Evolutionary conservation across 1,140 invertebrate species (phyloP).

Genomic region (Rhyzopertha dominica): DNA sequence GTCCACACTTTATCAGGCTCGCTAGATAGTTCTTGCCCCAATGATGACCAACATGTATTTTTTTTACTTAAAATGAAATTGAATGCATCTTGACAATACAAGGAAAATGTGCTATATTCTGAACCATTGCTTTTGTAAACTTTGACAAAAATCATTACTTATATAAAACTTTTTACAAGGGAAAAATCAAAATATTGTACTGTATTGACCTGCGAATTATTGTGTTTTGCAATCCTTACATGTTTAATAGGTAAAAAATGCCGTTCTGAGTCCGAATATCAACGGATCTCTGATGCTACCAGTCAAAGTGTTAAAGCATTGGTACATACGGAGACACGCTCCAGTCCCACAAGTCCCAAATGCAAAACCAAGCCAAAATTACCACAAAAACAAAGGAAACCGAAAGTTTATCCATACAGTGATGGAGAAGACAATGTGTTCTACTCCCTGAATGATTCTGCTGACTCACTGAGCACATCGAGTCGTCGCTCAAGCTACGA

Average conservation of each 20-base stretch:
- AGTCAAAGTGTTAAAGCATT: conserved; percentile 53
- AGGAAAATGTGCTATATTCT: too few species aligned
- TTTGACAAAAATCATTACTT: too few species aligned
- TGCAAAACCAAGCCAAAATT: conserved; percentile 42
- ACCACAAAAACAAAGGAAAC: conserved; percentile 22
- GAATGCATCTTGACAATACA: too few species aligned
- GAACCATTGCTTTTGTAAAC: too few species aligned
- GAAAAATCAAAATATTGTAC: too few species aligned
- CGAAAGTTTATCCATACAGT: conserved; percentile 54
- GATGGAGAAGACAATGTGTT: conserved; percentile 59
- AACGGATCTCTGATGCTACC: conserved; percentile 55
- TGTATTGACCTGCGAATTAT: too few species aligned
- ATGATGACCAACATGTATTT: too few species aligned
- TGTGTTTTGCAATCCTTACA: too few species aligned
- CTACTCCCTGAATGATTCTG: conserved; percentile 45
- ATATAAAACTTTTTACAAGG: too few species aligned
- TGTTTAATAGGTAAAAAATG: conserved; percentile 34
- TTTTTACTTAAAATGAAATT: too few species aligned
- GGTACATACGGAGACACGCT: conserved; percentile 41
- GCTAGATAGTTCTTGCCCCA: too few species aligned
- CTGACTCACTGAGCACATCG: conserved; percentile 40
- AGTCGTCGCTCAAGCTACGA: conserved; percentile 48
- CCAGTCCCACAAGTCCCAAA: conserved; percentile 39
- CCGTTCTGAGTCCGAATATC: conserved; percentile 54
- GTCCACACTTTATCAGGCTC: too few species aligned